Percentiles rank a stretch among this genome's conserved stretches.
Evolutionary conservation across 1,140 invertebrate genomes (phyloP).

Genomic region (Drosophila baimaii): DNA sequence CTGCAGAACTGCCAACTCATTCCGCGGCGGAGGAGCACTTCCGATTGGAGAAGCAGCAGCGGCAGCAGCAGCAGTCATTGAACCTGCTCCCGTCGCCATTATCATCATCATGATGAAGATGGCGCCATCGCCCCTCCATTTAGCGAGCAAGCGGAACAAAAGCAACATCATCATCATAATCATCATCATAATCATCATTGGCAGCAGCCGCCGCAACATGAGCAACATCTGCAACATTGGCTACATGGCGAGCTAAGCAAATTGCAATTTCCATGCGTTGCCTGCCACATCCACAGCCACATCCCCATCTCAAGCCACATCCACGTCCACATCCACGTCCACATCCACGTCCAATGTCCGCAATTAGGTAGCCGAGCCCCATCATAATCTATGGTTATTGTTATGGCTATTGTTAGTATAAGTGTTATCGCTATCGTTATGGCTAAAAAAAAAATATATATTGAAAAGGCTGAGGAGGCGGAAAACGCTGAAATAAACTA

Average conservation of each 20-base stretch:
- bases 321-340: slow-evolving; percentile 13
- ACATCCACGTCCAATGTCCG: slow-evolving; percentile 32
- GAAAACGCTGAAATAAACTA: slow-evolving; percentile 10
- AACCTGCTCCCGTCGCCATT: slow-evolving; percentile 32
- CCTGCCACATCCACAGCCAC: slow-evolving; percentile 26
- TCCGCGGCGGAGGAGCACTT: slow-evolving; percentile 33
- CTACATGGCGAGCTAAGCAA: slow-evolving; percentile 37
- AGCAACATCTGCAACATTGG: slow-evolving; percentile 17
- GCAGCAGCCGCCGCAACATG: slow-evolving; percentile 12
- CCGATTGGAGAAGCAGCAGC: slow-evolving; percentile 28
- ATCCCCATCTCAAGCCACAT: not conserved
- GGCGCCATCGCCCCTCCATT: slow-evolving; percentile 49
- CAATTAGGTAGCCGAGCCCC: slow-evolving; percentile 47
- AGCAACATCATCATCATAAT: slow-evolving; percentile 27
- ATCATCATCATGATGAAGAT: slow-evolving; percentile 40
- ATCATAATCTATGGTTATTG: slow-evolving; percentile 67
- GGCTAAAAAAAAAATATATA: slow-evolving; percentile 48
- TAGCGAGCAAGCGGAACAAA: slow-evolving; percentile 52
- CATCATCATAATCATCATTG: slow-evolving; percentile 26
- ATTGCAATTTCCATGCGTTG: slow-evolving; percentile 61
- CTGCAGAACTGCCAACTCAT: slow-evolving; percentile 47
- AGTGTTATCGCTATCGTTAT: slow-evolving; percentile 40
- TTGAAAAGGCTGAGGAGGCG: slow-evolving; percentile 17
- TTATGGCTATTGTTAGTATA: slow-evolving; percentile 59
- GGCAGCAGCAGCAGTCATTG: slow-evolving; percentile 33